Base-by-base conservation (phyloP, 2,888 invertebrate species). In the Anthoptus insignis region DNA sequence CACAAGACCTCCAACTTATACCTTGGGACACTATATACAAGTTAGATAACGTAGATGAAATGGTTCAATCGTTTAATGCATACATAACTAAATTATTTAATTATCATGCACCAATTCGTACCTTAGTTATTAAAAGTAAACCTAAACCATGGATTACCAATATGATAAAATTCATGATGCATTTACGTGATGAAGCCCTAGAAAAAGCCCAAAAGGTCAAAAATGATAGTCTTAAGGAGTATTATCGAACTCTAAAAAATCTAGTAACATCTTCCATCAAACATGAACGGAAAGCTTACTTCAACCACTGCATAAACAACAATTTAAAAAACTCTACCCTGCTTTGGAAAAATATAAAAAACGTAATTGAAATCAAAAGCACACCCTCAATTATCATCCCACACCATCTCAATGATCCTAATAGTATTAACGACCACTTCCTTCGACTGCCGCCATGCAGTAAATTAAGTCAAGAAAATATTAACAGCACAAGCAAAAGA, bases 241-340 rank as follows among this genome's bases (percentile, higher is more conserved):
- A 60, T 42, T 69, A 66, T 13, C 47, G 64, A 58, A 34, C 34
- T 53, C n/a, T 52, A 53, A 19, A 66, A 66, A 50, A 45, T n/a
- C 34, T 64, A 1, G 66, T 64, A 0, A 66, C 24, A 4, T 24
- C 47, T 0, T 34, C 72, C 0, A 32, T 68, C 11, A 45, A 69
- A 34, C 42, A 57, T 3, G 72, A 73, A 66, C 70, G 69, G 42
- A 59, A 37, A 16, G 42, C 42, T 16, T 42, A 16, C n/a, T 42
- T 42, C 16, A 42, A 42, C n/a, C n/a, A 37, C 11, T 37, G 13
- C 37, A 21, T 39, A 39, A 53, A 52, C 53, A 45, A 52, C 37
- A 58, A 47, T 21, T 19, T 16, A 37, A 37, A 37, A 37, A 3
- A n/a, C 3, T 13, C 37, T 6, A n/a, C 16, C 11, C 13, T 11